Evolutionary conservation across 1,140 invertebrate species (phyloP), one percentile per base, ranked within the genome.

Genomic region (Tigriopus japonicus): DNA sequence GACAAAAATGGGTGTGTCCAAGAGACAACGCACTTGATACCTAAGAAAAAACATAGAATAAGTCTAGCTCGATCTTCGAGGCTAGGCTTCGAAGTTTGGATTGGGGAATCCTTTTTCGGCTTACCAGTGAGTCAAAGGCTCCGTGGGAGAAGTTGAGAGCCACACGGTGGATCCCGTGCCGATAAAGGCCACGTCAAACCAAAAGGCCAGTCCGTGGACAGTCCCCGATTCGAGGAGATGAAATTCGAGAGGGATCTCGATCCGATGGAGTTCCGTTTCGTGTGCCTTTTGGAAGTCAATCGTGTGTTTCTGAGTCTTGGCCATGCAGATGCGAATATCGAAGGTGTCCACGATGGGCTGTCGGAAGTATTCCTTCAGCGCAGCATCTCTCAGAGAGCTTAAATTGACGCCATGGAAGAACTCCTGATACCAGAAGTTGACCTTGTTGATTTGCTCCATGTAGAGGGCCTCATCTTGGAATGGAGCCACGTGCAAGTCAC

Each of bases 331-430:
- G 65, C 91, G 80, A 67, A 97, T 86, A 75, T 98, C 93, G 77
- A 98, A 99, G 52, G 95, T 98, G 73, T 99, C 95, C 42, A 98
- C 94, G 68, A 98, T 91, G 12, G 95, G 95, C 71, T 98, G 95
- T 64, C 90, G 81, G 73, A 99, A 98, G 74, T 98, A 96, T 75
- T 99, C 95, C 69, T 90, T 87, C 70, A 95, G 84, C 1, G 95
- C 94, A 65, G 87, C 87, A 64, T 85, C 84, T 66, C 90, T 79
- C 68, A 95, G 77, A 54, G 80, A 82, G 68, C 87, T 89, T 14
- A 99, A 75, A 76, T 98, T 91, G 28, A 99, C 92, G 21, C 93
- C 93, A 75, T 98, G 92, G 74, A 99, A 99, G 72, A 86, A 89
- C 42, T 90, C 87, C 73, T 98, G 93, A 71, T 91, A 86, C 79